Percentiles rank a stretch among this genome's conserved stretches.
Evolutionary conservation across 2,797 vertebrate species (phyloP).

Genomic region (Numenius phaeopus): DNA sequence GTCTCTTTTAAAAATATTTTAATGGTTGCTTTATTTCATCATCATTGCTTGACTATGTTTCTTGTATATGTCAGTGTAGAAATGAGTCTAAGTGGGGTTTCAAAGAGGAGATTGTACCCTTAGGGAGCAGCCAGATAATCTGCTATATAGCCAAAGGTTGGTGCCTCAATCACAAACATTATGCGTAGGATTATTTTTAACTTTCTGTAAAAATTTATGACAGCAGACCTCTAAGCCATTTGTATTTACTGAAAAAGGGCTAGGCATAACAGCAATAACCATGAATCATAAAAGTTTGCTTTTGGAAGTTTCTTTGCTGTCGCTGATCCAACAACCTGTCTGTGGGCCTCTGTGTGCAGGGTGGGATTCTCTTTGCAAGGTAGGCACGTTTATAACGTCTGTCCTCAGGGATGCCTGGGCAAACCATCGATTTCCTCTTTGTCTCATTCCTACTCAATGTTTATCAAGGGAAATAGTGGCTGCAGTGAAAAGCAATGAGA

Average conservation of each 20-base stretch:
- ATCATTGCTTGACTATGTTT: background rate
- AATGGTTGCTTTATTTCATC: background rate
- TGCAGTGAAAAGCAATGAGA: background rate
- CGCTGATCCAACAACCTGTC: background rate
- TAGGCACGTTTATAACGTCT: background rate
- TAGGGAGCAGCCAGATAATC: background rate
- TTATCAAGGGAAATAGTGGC: background rate
- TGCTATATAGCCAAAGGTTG: background rate
- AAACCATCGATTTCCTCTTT: background rate
- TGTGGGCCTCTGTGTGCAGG: fast-evolving
- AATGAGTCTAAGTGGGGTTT: background rate
- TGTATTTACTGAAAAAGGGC: background rate
- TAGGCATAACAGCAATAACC: background rate
- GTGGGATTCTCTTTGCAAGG: background rate
- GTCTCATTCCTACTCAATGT: background rate
- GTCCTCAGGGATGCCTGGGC: background rate
- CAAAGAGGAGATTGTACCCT: background rate
- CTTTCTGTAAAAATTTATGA: background rate
- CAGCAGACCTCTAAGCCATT: background rate
- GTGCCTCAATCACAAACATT: background rate
- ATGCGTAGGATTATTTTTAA: background rate
- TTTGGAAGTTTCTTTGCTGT: background rate
- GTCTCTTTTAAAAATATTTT: background rate
- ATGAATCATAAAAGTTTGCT: background rate
- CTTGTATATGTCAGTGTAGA: background rate